Percentiles rank a stretch among this genome's conserved stretches.
phyloP scores from a whole-genome alignment of 2,113 vertebrate genomes.

The Xerus inauris region DNA sequence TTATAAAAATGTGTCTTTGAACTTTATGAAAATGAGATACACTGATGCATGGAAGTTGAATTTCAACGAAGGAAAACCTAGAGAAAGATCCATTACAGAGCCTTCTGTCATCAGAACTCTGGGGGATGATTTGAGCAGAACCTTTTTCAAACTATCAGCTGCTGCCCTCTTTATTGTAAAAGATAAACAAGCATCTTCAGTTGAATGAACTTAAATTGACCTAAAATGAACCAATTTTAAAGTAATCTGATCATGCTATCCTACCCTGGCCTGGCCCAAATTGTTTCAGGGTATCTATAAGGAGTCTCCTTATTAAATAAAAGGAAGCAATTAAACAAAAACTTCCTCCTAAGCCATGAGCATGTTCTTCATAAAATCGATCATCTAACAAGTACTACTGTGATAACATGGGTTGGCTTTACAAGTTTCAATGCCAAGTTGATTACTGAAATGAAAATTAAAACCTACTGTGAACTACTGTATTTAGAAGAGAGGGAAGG shows the following conservation, averaged over 20 bases:
- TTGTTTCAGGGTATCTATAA: constrained; percentile 13
- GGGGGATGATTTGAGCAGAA: neutral
- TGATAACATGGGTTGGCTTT: constrained; percentile 14
- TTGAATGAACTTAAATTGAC: constrained; percentile 48
- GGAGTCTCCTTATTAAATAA: constrained; percentile 22
- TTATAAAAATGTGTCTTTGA: constrained; percentile 71
- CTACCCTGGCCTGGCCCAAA: neutral
- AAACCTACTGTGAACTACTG: neutral
- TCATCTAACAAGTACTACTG: constrained; percentile 6
- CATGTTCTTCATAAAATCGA: neutral
- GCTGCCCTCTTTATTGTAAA: neutral
- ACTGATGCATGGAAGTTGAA: constrained; percentile 58
- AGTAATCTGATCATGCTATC: constrained; percentile 39
- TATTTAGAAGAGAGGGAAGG: neutral
- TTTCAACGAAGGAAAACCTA: neutral
- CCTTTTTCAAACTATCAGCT: neutral
- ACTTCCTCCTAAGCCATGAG: neutral
- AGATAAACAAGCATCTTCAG: neutral
- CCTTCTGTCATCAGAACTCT: neutral
- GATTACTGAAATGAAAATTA: constrained; percentile 37
- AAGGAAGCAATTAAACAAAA: neutral
- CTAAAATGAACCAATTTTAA: constrained; percentile 41
- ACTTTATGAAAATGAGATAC: constrained; percentile 56
- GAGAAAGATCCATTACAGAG: neutral
- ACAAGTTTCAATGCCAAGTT: neutral